Evolutionary conservation across 2,797 vertebrate species (phyloP).

Genomic region (Oreortyx pictus): DNA sequence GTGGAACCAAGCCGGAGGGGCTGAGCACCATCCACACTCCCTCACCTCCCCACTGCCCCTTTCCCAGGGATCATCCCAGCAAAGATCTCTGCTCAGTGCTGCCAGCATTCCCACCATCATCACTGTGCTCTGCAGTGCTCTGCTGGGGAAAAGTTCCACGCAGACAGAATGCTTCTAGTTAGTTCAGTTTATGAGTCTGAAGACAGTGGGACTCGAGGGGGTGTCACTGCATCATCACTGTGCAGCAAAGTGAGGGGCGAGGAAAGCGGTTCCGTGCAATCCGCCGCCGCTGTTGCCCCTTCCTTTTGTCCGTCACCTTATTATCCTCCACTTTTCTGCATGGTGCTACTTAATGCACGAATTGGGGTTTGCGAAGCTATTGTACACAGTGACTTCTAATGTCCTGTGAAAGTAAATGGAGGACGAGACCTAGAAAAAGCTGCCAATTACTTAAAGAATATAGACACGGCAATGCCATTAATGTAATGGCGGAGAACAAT

Average conservation of each 20-base stretch:
- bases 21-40: neutral
- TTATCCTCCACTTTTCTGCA: neutral
- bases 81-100: neutral
- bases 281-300: rapidly evolving
- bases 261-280: neutral
- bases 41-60: no score
- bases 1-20: neutral
- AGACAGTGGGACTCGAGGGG: neutral
- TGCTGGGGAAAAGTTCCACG: neutral
- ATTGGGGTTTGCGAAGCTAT: neutral
- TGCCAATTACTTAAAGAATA: slow-evolving; percentile 41
- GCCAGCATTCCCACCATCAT: neutral
- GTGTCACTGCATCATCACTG: neutral
- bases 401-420: slow-evolving; percentile 2
- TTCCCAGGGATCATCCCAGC: neutral
- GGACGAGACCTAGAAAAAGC: neutral
- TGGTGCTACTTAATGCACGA: neutral
- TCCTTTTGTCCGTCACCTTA: neutral
- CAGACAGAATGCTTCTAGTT: neutral
- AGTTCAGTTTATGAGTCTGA: neutral
- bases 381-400: neutral
- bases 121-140: neutral
- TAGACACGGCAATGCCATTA: neutral
- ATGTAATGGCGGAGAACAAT: neutral
- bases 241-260: neutral